These are phyloP conservation scores for Bombus vancouverensis DNA, from an alignment of 1,140 invertebrate genomes.

Conservation along the genomic window DNA sequence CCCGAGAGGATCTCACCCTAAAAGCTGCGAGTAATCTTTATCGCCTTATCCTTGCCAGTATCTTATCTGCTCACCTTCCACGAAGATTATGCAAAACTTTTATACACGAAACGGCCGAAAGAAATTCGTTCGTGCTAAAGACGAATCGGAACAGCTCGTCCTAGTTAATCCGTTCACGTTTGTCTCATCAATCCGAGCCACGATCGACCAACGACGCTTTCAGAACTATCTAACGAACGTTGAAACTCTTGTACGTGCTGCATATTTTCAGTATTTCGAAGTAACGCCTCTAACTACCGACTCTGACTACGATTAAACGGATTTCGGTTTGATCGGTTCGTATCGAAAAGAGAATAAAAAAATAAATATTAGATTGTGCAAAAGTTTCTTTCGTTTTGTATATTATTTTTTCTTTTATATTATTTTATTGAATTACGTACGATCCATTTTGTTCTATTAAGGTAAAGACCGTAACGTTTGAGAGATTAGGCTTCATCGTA, in stretches of 20 bases:
- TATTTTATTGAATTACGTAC: no score
- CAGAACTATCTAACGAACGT: not conserved
- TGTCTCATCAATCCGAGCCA: not conserved
- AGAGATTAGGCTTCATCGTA: no score
- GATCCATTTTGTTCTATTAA: no score
- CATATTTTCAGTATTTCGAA: not conserved
- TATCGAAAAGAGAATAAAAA: no score
- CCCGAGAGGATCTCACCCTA: slow-evolving; percentile 50
- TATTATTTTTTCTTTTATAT: no score
- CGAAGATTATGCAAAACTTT: slow-evolving; percentile 51
- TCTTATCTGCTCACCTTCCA: slow-evolving; percentile 39
- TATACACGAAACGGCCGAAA: slow-evolving; percentile 21
- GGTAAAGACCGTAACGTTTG: no score
- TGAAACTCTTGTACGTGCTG: not conserved
- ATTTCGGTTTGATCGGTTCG: not conserved
- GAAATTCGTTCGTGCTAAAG: not conserved
- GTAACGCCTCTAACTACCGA: no score
- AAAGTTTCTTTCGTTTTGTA: no score
- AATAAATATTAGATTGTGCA: no score
- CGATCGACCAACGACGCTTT: not conserved
- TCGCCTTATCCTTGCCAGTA: slow-evolving; percentile 48
- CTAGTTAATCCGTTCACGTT: slow-evolving; percentile 4
- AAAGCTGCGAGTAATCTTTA: slow-evolving; percentile 63
- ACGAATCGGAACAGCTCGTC: no score
- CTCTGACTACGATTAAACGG: not conserved